A percentile compares a stretch with the other conserved stretches of the same genome.
Evolutionary conservation across 2,797 vertebrate genomes (phyloP).

Genomic region (Gadopsis marmoratus): DNA sequence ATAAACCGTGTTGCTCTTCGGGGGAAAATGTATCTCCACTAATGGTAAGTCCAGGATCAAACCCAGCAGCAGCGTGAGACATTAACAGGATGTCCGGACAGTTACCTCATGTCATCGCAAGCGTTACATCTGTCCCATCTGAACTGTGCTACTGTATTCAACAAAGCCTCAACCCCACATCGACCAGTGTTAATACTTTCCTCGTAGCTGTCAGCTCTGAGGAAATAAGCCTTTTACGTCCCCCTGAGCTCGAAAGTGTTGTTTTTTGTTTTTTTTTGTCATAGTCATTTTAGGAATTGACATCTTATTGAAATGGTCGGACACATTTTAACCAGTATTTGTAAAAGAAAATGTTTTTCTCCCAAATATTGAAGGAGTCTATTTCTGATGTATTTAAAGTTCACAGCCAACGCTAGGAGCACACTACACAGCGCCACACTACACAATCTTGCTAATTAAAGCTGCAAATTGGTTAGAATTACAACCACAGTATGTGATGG

Average conservation of each 20-base stretch:
- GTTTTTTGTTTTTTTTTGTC: no score
- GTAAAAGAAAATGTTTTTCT: background rate
- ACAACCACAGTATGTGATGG: background rate
- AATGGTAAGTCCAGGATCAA: background rate
- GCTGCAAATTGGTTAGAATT: background rate
- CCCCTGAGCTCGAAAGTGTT: background rate
- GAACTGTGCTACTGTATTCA: conserved; percentile 41
- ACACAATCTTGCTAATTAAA: no score
- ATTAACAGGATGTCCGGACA: background rate
- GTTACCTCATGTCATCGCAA: conserved; percentile 42
- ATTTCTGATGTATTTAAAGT: background rate
- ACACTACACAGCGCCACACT: background rate
- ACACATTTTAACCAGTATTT: conserved; percentile 2
- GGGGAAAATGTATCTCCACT: background rate
- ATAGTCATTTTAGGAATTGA: background rate
- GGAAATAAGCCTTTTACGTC: background rate
- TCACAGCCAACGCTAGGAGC: background rate
- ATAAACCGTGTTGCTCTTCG: background rate
- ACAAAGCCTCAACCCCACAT: background rate
- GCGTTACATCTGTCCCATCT: conserved; percentile 7
- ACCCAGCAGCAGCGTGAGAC: conserved; percentile 7
- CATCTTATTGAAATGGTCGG: background rate
- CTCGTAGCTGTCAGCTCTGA: background rate
- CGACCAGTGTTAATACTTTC: conserved; percentile 5
- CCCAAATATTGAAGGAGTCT: background rate